A percentile compares a stretch with the other conserved stretches of the same genome.
phyloP scores from a whole-genome alignment of 2,888 invertebrate species.

The Iphiclides podalirius region DNA sequence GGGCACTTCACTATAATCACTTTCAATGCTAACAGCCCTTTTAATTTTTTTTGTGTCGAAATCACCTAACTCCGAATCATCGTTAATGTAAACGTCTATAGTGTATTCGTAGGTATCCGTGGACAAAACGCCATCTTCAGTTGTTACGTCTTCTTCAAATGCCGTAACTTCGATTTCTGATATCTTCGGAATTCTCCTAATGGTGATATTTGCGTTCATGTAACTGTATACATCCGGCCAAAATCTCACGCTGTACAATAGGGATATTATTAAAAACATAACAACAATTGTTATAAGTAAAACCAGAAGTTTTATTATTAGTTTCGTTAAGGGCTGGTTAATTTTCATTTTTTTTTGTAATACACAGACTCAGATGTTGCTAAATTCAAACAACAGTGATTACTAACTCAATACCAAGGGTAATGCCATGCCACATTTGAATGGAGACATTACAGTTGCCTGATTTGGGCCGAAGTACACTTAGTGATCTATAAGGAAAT shows the following conservation, averaged over 20 bases:
- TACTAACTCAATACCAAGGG: slow-evolving; percentile 23
- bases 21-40: slow-evolving; percentile 33
- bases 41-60: slow-evolving; percentile 36
- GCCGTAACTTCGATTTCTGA: slow-evolving; percentile 55
- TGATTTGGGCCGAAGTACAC: slow-evolving; percentile 29
- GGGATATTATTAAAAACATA: slow-evolving; percentile 51
- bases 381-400: slow-evolving; percentile 21
- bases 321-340: slow-evolving; percentile 46
- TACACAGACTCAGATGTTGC: slow-evolving; percentile 11
- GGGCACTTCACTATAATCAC: slow-evolving; percentile 45
- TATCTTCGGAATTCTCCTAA: slow-evolving; percentile 61
- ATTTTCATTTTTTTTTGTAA: slow-evolving; percentile 53
- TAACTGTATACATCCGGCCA: slow-evolving; percentile 70
- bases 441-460: slow-evolving; percentile 34
- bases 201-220: slow-evolving; percentile 64
- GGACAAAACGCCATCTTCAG: slow-evolving; percentile 39
- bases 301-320: slow-evolving; percentile 51
- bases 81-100: slow-evolving; percentile 37
- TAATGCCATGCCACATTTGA: slow-evolving; percentile 27
- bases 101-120: slow-evolving; percentile 42
- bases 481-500: slow-evolving; percentile 25
- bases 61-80: slow-evolving; percentile 39
- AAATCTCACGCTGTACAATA: slow-evolving; percentile 59
- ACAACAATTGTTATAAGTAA: slow-evolving; percentile 55
- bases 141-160: slow-evolving; percentile 44